A percentile compares a stretch with the other conserved stretches of the same genome.
Conservation (phyloP, 2,888 invertebrate species). For the Saturnia pavonia region DNA sequence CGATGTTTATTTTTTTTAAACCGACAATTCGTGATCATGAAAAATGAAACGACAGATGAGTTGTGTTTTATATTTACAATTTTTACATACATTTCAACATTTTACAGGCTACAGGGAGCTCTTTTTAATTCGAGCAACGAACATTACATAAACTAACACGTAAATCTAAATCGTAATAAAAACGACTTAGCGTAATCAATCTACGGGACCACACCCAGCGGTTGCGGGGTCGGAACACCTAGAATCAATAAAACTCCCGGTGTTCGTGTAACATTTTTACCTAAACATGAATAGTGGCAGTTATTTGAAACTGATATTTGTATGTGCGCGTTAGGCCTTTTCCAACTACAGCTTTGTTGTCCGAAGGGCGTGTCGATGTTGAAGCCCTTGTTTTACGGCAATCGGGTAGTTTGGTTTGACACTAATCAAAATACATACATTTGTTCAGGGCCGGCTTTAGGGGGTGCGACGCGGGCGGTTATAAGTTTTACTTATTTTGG, state of each 20-base stretch:
- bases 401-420: conserved; percentile 38
- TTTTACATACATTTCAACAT: conserved; percentile 81
- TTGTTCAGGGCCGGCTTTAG: no score
- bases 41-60: conserved; percentile 72
- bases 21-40: conserved; percentile 49
- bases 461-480: no score
- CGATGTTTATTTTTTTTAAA: conserved; percentile 35
- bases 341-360: conserved; percentile 66
- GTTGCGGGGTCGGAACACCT: conserved; percentile 66
- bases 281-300: conserved; percentile 70
- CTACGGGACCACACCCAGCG: conserved; percentile 65
- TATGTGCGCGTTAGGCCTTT: conserved; percentile 75
- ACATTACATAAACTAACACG: conserved; percentile 81
- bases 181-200: conserved; percentile 74
- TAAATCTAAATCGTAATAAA: conserved; percentile 81
- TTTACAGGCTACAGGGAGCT: conserved; percentile 81
- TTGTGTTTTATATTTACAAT: conserved; percentile 79
- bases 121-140: conserved; percentile 82
- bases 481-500: no score
- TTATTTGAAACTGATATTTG: conserved; percentile 64
- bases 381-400: conserved; percentile 51
- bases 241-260: conserved; percentile 78
- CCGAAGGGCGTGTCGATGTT: conserved; percentile 71
- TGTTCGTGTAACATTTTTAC: conserved; percentile 49
- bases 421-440: conserved; percentile 40